phyloP scores from a whole-genome alignment of 2,888 invertebrate genomes.

The Galerucella calmariensis region DNA sequence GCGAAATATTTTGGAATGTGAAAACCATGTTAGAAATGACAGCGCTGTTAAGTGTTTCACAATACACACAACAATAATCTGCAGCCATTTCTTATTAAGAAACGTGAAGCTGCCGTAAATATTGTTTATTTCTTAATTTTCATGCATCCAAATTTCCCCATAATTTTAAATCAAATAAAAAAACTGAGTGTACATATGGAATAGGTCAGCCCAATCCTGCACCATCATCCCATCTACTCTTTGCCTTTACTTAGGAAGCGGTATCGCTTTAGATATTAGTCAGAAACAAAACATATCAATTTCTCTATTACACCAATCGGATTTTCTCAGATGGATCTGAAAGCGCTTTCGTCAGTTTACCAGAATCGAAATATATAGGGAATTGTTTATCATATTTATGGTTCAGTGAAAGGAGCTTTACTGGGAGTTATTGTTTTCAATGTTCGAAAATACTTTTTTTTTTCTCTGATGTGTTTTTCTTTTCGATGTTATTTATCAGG shows the following conservation, averaged over 20 bases:
- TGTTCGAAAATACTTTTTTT: conserved; percentile 16
- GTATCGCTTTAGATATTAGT: conserved; percentile 27
- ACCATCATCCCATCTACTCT: background rate
- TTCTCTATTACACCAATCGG: conserved; percentile 37
- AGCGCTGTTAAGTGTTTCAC: too few species aligned
- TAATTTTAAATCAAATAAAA: too few species aligned
- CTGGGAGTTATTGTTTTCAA: conserved; percentile 24
- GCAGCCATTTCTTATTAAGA: too few species aligned
- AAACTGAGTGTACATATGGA: too few species aligned
- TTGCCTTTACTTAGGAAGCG: conserved; percentile 12
- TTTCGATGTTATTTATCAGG: background rate
- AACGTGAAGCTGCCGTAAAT: too few species aligned
- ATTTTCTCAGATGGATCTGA: conserved; percentile 31
- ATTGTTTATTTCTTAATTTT: too few species aligned
- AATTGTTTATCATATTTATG: conserved; percentile 33
- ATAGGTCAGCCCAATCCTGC: background rate
- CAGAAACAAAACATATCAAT: conserved; percentile 38
- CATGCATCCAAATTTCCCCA: too few species aligned
- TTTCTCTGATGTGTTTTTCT: background rate
- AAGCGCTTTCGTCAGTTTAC: conserved; percentile 34
- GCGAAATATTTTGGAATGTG: too few species aligned
- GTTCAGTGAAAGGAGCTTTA: conserved; percentile 17
- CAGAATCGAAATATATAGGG: conserved; percentile 29
- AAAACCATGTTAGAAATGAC: too few species aligned
- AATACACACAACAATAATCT: too few species aligned